Base-by-base conservation (phyloP, 2,888 invertebrate genomes). In the Stegana nigrithorax region DNA sequence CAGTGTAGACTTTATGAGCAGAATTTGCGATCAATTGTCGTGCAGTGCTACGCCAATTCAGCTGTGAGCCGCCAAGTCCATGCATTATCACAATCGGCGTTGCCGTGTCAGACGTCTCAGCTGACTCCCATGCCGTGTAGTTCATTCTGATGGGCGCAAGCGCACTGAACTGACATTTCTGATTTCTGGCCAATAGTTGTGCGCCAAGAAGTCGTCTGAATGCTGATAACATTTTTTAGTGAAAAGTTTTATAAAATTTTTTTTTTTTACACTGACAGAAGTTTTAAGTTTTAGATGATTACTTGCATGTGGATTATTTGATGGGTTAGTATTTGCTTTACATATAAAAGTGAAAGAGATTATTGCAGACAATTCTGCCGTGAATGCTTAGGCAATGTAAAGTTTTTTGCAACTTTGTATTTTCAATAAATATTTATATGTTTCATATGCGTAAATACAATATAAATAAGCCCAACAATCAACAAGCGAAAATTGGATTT, bases 11-110 rank as follows among this genome's bases (percentile, higher is more conserved):
- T 21, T 42, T 23, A 0, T 67, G 67, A 1, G 62, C 10, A 2
- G 72, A 68, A 0, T 10, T 17, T 2, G 47, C 53, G 6, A 60
- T 55, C 17, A 71, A 12, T 7, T 61, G 14, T 1, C 62, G 50
- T 0, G 62, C 67, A 1, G 60, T 45, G 0, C 63, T 59, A 2
- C 65, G 66, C 71, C 72, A 71, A n/a, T 27, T 42, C 0, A 39
- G 14, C 7, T 51, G 58, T 0, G 60, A 55, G 0, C 39, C 25
- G 14, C 60, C 55, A 3, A 72, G 21, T 0, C 66, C 69, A 53
- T 72, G 71, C 67, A 72, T 56, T 3, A 66, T 39, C 8, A 72
- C 23, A 1, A 73, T 67, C 8, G 72, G 69, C 5, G 67, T 55
- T 0, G 32, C 36, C 0, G 55, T 27, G 1, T 60, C 23, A 2